phyloP scores from a whole-genome alignment of 2,113 vertebrate genomes.

The Desmodus rotundus region DNA sequence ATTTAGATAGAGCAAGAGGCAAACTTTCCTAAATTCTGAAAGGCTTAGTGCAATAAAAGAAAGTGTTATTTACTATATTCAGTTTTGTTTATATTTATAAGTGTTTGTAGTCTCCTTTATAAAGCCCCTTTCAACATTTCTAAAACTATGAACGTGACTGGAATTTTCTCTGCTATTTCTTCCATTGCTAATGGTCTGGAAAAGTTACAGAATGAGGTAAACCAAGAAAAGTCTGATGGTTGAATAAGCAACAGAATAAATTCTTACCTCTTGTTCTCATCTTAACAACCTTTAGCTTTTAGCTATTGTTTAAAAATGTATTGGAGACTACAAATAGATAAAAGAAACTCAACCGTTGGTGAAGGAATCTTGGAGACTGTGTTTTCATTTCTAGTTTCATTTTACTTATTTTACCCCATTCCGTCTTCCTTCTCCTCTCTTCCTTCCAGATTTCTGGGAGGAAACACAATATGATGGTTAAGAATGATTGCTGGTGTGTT shows the following conservation, averaged over 20 bases:
- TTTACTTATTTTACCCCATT: neutral
- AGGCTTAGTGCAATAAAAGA: neutral
- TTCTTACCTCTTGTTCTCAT: neutral
- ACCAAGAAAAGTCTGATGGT: neutral
- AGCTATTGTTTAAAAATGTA: neutral
- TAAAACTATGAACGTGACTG: neutral
- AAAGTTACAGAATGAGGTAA: neutral
- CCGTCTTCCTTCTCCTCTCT: accelerated
- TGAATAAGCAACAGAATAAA: neutral
- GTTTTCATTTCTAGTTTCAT: neutral
- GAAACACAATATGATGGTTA: neutral
- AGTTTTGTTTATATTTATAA: neutral
- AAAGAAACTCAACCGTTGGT: neutral
- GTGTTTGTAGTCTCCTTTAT: neutral
- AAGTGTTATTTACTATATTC: neutral
- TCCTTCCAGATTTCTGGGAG: neutral
- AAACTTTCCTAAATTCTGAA: neutral
- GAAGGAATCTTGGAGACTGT: neutral
- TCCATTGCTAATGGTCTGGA: neutral
- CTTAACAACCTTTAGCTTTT: neutral
- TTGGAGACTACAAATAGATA: neutral
- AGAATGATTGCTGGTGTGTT: neutral
- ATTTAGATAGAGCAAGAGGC: neutral
- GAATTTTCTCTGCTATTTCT: neutral
- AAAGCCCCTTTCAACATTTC: neutral